These are phyloP conservation scores for Garrulus glandarius DNA, from an alignment of 2,797 vertebrate species.

Conservation along the genomic window DNA sequence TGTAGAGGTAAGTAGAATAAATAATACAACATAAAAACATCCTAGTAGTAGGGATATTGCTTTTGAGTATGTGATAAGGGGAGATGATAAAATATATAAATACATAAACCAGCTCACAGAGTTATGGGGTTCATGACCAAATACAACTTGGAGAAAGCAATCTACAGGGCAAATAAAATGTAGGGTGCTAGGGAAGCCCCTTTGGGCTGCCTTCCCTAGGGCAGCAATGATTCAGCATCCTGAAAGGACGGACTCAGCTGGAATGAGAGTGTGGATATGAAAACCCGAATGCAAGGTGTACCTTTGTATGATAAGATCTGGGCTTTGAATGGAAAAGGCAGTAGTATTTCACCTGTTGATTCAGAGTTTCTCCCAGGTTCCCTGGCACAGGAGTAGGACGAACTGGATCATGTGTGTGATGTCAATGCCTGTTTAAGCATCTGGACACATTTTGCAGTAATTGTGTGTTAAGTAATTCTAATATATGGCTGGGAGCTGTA, in stretches of 20 bases:
- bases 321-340: not conserved
- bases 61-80: not conserved
- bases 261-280: not conserved
- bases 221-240: not conserved
- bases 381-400: not conserved
- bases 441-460: not conserved
- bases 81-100: not conserved
- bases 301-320: not conserved
- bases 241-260: not conserved
- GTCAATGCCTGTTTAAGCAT: not conserved
- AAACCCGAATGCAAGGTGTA: not conserved
- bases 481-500: not conserved
- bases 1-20: not conserved
- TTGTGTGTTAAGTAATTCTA: not conserved
- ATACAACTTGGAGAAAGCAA: not conserved
- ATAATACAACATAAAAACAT: not conserved
- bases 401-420: not conserved
- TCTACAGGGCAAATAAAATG: not conserved
- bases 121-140: accelerated
- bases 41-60: not conserved
- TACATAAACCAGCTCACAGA: not conserved
- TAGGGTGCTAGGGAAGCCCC: not conserved
- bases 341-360: not conserved
- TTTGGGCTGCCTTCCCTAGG: not conserved
- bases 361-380: not conserved